phyloP scores from a whole-genome alignment of 1,140 invertebrate genomes.

The Hycleus phaleratus region DNA sequence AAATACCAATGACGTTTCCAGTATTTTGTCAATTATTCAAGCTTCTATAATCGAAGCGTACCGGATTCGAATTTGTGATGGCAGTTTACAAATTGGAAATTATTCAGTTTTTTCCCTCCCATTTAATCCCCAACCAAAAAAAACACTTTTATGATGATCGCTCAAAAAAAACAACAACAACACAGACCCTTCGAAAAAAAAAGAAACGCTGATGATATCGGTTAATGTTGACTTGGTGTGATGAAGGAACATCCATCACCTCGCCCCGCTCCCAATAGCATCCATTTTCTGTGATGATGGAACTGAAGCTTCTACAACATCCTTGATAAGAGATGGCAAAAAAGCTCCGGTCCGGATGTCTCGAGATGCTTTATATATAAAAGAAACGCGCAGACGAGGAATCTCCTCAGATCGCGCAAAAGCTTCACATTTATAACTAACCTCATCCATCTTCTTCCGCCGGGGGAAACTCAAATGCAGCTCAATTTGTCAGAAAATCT shows the following conservation, averaged over 20 bases:
- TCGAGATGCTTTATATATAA: constrained; percentile 39
- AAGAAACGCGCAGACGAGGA: constrained; percentile 35
- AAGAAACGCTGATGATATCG: too few relatives aligned
- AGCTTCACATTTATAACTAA: constrained; percentile 47
- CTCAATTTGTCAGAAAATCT: constrained; percentile 46
- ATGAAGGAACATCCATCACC: constrained; percentile 34
- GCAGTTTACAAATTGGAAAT: too few relatives aligned
- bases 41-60: too few relatives aligned
- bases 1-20: constrained; percentile 10
- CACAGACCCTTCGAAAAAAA: too few relatives aligned
- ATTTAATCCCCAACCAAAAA: too few relatives aligned
- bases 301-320: constrained; percentile 38
- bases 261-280: constrained; percentile 12
- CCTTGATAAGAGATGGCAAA: constrained; percentile 38
- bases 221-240: too few relatives aligned
- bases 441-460: constrained; percentile 44
- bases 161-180: too few relatives aligned
- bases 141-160: too few relatives aligned
- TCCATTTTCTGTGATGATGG: constrained; percentile 33
- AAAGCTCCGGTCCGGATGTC: constrained; percentile 32
- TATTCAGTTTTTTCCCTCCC: too few relatives aligned
- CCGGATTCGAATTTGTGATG: too few relatives aligned
- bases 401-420: constrained; percentile 40
- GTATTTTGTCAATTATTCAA: too few relatives aligned
- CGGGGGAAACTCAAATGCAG: constrained; percentile 40